These are phyloP conservation scores for Euspilapteryx auroguttella DNA, from an alignment of 2,888 invertebrate genomes.

Conservation along the genomic window DNA sequence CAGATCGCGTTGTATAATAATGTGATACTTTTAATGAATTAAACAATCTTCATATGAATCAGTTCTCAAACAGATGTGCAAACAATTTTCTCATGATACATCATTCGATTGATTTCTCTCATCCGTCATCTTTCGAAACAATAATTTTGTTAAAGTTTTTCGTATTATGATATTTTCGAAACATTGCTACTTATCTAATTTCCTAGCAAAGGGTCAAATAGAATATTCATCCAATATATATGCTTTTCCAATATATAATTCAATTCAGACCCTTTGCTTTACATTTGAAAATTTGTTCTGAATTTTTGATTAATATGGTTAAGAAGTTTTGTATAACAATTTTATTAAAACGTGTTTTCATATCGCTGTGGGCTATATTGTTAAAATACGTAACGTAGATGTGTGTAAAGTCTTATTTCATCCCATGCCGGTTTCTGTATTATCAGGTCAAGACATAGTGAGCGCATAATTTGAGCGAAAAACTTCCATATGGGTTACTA, in stretches of 20 bases:
- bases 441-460: no score
- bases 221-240: slow-evolving; percentile 2
- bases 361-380: no score
- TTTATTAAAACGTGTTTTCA: background rate
- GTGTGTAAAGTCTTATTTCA: no score
- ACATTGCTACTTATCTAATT: no score
- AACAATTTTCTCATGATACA: slow-evolving; percentile 49
- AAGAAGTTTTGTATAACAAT: background rate
- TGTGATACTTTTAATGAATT: no score
- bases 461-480: no score
- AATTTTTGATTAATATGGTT: slow-evolving; percentile 4
- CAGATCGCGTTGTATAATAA: slow-evolving; percentile 16
- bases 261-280: slow-evolving; percentile 46
- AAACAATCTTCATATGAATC: no score
- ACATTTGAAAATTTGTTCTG: slow-evolving; percentile 24
- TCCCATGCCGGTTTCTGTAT: no score
- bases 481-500: no score
- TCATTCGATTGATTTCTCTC: slow-evolving; percentile 21
- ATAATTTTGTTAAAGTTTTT: slow-evolving; percentile 1
- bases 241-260: slow-evolving; percentile 7
- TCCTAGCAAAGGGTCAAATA: slow-evolving; percentile 38
- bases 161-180: no score
- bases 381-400: no score
- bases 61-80: slow-evolving; percentile 46
- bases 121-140: slow-evolving; percentile 19